These are phyloP conservation scores for Zaprionus camerounensis DNA, from an alignment of 1,140 invertebrate species.

Conservation along the genomic window DNA sequence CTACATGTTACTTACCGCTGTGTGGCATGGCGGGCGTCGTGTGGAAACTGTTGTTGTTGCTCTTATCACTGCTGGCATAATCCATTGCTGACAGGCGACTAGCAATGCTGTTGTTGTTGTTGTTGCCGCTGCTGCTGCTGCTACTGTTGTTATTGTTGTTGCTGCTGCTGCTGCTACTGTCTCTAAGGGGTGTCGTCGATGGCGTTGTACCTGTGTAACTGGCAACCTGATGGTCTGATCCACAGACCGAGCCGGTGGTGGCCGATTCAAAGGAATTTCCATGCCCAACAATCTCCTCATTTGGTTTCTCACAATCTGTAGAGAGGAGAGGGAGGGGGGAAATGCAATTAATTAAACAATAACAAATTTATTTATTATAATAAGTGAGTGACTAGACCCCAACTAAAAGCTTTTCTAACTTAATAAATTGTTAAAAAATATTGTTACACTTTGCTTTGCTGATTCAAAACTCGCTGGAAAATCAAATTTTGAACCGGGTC, in stretches of 20 bases:
- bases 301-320: conserved; percentile 84
- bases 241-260: conserved; percentile 86
- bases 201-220: conserved; percentile 85
- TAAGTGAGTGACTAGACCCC: conserved; percentile 29
- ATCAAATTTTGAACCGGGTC: conserved; percentile 26
- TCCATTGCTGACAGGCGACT: conserved; percentile 67
- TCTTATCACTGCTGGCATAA: conserved; percentile 77
- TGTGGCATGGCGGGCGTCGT: conserved; percentile 63
- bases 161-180: conserved; percentile 57
- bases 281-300: conserved; percentile 86
- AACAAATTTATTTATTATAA: conserved; percentile 30
- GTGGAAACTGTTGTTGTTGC: conserved; percentile 57
- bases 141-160: conserved; percentile 35
- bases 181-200: conserved; percentile 65
- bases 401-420: conserved; percentile 68
- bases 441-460: conserved; percentile 16
- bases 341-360: conserved; percentile 58
- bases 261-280: conserved; percentile 90
- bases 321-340: neutral
- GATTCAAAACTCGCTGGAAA: conserved; percentile 2
- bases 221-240: conserved; percentile 88
- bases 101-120: conserved; percentile 44
- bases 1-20: conserved; percentile 62
- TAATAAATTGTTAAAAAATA: conserved; percentile 54
- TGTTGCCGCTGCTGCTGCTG: conserved; percentile 24